These are phyloP conservation scores for Nymphicus hollandicus DNA, from an alignment of 2,113 vertebrate genomes.

Conservation along the genomic window DNA sequence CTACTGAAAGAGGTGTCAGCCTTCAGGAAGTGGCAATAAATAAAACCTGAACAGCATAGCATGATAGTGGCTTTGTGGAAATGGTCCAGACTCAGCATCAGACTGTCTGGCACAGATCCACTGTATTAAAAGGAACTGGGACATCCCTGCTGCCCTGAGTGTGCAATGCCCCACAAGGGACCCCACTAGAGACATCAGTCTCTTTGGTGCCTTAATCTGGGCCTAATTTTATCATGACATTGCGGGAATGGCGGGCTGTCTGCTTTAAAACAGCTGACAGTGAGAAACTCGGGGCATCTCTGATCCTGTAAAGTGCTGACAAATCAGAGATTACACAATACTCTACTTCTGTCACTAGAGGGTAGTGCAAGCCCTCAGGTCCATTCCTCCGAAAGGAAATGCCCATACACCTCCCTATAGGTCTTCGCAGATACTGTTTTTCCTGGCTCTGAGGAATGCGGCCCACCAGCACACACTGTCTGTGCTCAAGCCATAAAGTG, in stretches of 20 bases:
- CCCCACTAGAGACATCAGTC: neutral
- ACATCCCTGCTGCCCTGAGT: neutral
- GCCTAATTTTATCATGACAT: neutral
- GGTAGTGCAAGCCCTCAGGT: slow-evolving; percentile 47
- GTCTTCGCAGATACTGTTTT: neutral
- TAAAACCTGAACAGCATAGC: neutral
- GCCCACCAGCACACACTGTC: neutral
- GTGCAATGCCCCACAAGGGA: neutral
- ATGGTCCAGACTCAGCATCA: neutral
- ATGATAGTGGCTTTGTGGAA: neutral
- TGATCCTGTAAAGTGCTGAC: neutral
- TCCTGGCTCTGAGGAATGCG: neutral
- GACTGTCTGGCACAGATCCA: neutral
- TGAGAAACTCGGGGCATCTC: neutral
- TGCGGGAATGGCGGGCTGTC: neutral
- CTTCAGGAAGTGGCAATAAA: neutral
- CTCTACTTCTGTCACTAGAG: slow-evolving; percentile 57
- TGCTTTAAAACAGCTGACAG: neutral
- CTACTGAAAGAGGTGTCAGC: neutral
- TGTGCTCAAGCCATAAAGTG: neutral
- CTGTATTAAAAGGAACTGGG: neutral
- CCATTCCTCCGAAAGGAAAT: neutral
- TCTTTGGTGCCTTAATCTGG: neutral
- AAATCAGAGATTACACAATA: neutral
- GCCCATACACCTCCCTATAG: neutral